Evolutionary conservation across 2,888 invertebrate genomes (phyloP).

Genomic region (Yponomeuta plumbellus): DNA sequence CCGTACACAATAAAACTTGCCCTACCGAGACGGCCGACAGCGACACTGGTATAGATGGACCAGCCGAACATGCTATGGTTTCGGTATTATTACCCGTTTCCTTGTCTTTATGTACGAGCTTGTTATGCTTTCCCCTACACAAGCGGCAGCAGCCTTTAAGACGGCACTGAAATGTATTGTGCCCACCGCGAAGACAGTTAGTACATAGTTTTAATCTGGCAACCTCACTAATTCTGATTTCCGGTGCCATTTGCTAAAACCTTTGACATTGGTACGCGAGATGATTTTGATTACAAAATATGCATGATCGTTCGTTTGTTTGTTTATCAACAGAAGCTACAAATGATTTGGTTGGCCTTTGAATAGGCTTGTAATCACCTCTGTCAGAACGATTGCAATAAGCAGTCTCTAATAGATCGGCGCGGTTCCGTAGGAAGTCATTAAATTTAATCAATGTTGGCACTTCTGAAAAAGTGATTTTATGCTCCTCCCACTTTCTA

Average conservation of each 20-base stretch:
- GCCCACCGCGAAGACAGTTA: slow-evolving; percentile 19
- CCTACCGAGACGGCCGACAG: slow-evolving; percentile 8
- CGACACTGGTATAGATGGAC: slow-evolving; percentile 14
- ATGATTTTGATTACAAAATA: background rate
- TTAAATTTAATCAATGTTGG: background rate
- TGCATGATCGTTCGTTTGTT: background rate
- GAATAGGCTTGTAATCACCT: background rate
- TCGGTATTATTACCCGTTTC: slow-evolving; percentile 8
- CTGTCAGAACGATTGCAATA: background rate
- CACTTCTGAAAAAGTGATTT: background rate
- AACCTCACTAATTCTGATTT: background rate
- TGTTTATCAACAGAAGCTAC: slow-evolving; percentile 5
- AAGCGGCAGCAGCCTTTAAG: slow-evolving; percentile 11
- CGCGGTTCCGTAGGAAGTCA: slow-evolving; percentile 7
- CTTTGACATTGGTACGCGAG: background rate
- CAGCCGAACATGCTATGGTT: background rate
- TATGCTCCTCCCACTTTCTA: background rate
- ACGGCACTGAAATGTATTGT: slow-evolving; percentile 17
- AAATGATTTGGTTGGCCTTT: background rate
- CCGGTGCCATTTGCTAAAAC: background rate
- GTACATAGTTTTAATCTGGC: slow-evolving; percentile 15
- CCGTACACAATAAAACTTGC: slow-evolving; percentile 18
- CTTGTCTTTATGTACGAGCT: slow-evolving; percentile 10
- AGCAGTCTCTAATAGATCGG: slow-evolving; percentile 3
- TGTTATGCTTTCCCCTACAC: slow-evolving; percentile 16